These are phyloP conservation scores for Euwallacea similis DNA, from an alignment of 1,140 invertebrate genomes.

Conservation along the genomic window DNA sequence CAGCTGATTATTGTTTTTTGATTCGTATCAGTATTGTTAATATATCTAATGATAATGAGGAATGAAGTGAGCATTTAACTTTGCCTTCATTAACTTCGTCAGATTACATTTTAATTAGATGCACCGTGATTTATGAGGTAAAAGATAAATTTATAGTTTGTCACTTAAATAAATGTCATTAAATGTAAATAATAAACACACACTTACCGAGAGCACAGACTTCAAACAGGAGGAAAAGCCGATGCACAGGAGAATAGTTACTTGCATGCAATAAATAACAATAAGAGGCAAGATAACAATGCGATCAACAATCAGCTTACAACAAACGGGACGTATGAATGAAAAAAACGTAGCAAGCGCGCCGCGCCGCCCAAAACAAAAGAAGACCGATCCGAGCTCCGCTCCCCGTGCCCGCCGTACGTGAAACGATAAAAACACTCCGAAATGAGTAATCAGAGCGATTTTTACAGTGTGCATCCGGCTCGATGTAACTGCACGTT, in stretches of 20 bases:
- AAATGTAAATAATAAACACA: too few relatives aligned
- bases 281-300: background rate
- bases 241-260: background rate
- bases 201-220: too few relatives aligned
- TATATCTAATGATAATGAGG: too few relatives aligned
- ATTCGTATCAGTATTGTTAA: too few relatives aligned
- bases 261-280: background rate
- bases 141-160: too few relatives aligned
- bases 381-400: constrained; percentile 20
- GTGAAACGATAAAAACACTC: constrained; percentile 45
- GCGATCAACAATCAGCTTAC: background rate
- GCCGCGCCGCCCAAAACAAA: constrained; percentile 16
- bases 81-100: too few relatives aligned
- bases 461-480: constrained; percentile 54
- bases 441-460: constrained; percentile 50
- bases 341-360: background rate
- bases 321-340: background rate
- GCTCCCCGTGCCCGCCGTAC: constrained; percentile 15
- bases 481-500: constrained; percentile 52
- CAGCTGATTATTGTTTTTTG: too few relatives aligned
- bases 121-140: too few relatives aligned
- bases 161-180: too few relatives aligned
- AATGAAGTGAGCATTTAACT: too few relatives aligned
- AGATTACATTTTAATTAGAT: too few relatives aligned
- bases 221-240: background rate